phyloP scores from a whole-genome alignment of 2,888 invertebrate genomes.

The Pristionchus japonicus region DNA sequence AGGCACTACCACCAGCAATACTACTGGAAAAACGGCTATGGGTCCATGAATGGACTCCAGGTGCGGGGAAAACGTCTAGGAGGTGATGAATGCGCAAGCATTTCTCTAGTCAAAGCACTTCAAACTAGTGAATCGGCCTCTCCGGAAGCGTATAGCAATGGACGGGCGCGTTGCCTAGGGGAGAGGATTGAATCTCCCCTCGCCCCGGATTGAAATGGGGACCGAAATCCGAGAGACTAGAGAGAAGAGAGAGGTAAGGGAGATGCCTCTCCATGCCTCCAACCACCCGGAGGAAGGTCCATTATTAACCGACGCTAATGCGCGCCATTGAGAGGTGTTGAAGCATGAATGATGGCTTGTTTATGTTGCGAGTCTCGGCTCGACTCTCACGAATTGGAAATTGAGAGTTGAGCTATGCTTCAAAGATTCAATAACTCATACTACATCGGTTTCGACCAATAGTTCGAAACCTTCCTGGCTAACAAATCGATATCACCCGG shows the following conservation, averaged over 20 bases:
- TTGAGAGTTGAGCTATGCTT: neutral
- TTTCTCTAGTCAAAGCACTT: neutral
- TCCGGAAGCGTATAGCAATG: slow-evolving; percentile 32
- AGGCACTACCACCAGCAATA: too few relatives aligned
- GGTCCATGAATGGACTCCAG: too few relatives aligned
- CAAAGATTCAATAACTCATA: neutral
- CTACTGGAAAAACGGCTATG: too few relatives aligned
- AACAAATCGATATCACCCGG: neutral
- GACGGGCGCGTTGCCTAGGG: neutral
- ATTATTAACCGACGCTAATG: neutral
- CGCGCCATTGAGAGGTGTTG: neutral
- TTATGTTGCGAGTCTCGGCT: neutral
- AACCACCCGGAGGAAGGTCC: neutral
- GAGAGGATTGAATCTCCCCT: neutral
- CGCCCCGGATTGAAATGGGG: neutral
- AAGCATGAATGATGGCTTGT: neutral
- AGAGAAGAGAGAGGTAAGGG: neutral
- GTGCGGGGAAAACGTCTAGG: neutral
- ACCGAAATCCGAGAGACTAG: neutral
- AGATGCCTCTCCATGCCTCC: neutral
- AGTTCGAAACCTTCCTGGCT: neutral
- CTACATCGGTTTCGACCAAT: neutral
- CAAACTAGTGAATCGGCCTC: neutral
- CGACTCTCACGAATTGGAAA: neutral
- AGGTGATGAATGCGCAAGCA: neutral